Base-by-base conservation (phyloP, 2,113 vertebrate species). In the Nothoprocta perdicaria region DNA sequence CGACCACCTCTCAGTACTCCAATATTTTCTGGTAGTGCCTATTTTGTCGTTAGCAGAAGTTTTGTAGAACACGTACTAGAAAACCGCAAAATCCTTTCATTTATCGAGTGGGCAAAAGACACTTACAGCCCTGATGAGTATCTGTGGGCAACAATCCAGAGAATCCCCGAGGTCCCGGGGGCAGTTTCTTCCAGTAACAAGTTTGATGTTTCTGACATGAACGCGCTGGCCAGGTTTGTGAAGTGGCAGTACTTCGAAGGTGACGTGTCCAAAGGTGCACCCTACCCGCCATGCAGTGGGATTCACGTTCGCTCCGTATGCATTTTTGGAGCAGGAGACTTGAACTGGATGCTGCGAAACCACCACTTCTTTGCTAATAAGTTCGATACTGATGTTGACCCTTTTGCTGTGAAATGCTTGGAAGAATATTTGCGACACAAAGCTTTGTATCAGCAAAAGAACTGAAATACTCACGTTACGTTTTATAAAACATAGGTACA, bases 321-420 rank as follows among this genome's bases (percentile, higher is more conserved):
- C 66, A 92, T 99, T 23, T 99, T 98, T 14, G 98, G 98, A 19
- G 97, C 74, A 1, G 98, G 98, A 29, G 99, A 99, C 93, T 95
- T 99, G 90, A 96, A 95, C 40, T 99, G 98, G 98, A 94, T 99
- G 74, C 40, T 98, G 31, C 86, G 83, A 27, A 97, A 98, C 14
- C 98, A 98, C 80, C 99, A 99, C 85, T 96, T 99, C 23, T 99
- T 99, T 96, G 99, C 98, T 82, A 99, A 99, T 75, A 99, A 99
- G 95, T 99, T 99, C 91, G 99, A 99, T 63, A 72, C 72, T 3
- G 97, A 98, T 18, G 88, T 95, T 0, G 98, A 99, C 86, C 95
- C 97, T 41, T 96, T 98, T 86, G 98, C 98, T 26, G 72, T 99
- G 62, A 98, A 98, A 69, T 99, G 98, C 83, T 95, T 99, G 91